Evolutionary conservation across 2,888 invertebrate species (phyloP), one percentile per base, ranked within the genome.

Genomic region (Pyrocoelia pectoralis): DNA sequence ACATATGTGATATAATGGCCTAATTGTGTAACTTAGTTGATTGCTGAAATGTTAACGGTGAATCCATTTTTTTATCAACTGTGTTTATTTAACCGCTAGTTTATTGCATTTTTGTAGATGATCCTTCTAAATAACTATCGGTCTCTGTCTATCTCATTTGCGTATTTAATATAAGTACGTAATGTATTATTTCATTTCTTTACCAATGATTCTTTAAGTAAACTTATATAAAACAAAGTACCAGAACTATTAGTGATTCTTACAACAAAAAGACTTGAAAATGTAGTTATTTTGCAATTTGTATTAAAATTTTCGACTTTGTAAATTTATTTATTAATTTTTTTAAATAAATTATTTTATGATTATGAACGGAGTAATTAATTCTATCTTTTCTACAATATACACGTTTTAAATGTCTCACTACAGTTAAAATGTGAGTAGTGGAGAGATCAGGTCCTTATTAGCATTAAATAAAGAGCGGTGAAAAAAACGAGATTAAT

Each of bases 1-100:
- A 46, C 46, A 46, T 24, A 24, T 17, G 46, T 46, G 46, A 46
- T 46, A 46, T 46, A 46, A 46, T 17, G 46, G 46, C 46, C 46
- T 46, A 46, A 46, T 46, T 46, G 46, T 46, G 46, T 46, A 46
- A 46, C 46, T 46, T 46, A 46, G 46, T 46, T 46, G 46, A 46
- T 17, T n/a, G 33, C 33, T 3, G n/a, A 24, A 24, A 24, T n/a
- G 33, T 10, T n/a, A n/a, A 33, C 10, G 2, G 24, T 5, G 8
- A 24, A 24, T 24, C 8, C 3, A 24, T 24, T 24, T 24, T 24
- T 24, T 24, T 24, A 8, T 24, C 8, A 8, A 33, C n/a, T 33
- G 33, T 33, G 2, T 33, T 24, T 24, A 24, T 24, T 24, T 6
- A 6, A 24, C 24, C 6, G 24, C 6, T 24, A 24, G 24, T 24